A percentile compares a stretch with the other conserved stretches of the same genome.
phyloP scores from a whole-genome alignment of 2,888 invertebrate genomes.

The Pheosia gnoma region DNA sequence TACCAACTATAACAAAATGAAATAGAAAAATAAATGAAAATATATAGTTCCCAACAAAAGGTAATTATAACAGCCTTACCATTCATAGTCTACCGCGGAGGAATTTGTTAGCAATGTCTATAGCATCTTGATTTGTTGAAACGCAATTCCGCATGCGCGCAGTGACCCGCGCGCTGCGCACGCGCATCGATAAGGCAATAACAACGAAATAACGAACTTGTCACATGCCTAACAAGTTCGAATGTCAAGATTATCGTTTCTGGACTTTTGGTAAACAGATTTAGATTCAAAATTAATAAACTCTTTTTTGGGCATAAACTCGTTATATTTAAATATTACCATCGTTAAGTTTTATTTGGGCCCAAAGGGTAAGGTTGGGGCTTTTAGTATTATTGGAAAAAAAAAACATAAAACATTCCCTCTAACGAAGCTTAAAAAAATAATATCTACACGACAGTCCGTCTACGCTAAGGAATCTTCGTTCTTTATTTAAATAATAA shows the following conservation, averaged over 20 bases:
- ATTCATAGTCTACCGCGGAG: slow-evolving; percentile 18
- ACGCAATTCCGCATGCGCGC: slow-evolving; percentile 28
- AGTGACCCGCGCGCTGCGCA: slow-evolving; percentile 13
- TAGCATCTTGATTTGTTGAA: slow-evolving; percentile 15
- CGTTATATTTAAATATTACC: not conserved
- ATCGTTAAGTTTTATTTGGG: not conserved
- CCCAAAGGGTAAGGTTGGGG: not conserved
- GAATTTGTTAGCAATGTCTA: slow-evolving; percentile 27
- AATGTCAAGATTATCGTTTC: not conserved
- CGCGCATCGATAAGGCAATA: slow-evolving; percentile 6
- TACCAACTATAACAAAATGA: no score
- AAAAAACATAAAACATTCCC: no score
- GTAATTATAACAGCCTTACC: slow-evolving; percentile 11
- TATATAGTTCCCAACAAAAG: not conserved
- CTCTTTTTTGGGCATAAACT: not conserved
- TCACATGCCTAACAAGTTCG: not conserved
- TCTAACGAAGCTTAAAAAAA: no score
- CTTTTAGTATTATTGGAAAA: no score
- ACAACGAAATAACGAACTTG: not conserved
- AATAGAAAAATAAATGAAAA: not conserved
- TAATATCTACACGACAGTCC: no score
- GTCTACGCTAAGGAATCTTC: no score
- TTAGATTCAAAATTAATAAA: not conserved
- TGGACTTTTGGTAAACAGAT: not conserved
- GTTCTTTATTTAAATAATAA: no score